These are phyloP conservation scores for Luidia sarsii DNA, from an alignment of 53 echinoderm and acorn worm species.

Conservation along the genomic window DNA sequence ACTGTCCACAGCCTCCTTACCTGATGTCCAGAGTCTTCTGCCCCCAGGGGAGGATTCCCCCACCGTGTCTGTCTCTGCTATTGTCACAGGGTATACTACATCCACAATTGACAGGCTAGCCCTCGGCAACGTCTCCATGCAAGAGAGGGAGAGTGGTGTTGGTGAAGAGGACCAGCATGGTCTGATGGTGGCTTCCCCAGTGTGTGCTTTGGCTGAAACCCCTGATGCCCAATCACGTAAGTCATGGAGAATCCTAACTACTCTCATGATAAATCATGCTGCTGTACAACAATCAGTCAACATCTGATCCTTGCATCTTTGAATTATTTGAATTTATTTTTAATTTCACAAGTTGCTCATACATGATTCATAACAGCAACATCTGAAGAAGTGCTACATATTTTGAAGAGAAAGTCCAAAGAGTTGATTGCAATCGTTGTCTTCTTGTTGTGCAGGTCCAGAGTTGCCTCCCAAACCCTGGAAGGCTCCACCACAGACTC, in stretches of 20 bases:
- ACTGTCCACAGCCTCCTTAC: conserved; percentile 65
- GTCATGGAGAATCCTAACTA: too few relatives aligned
- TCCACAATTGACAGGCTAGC: conserved; percentile 31
- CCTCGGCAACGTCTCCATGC: background rate
- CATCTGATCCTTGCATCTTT: too few relatives aligned
- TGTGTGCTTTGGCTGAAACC: conserved; percentile 46
- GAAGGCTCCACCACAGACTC: conserved; percentile 88
- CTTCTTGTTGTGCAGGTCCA: too few relatives aligned
- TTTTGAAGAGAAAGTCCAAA: too few relatives aligned
- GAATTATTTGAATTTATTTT: background rate
- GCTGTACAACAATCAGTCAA: too few relatives aligned
- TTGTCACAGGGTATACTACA: conserved; percentile 44
- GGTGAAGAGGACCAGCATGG: conserved; percentile 38
- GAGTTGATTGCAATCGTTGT: too few relatives aligned
- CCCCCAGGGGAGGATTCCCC: conserved; percentile 53
- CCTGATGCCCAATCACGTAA: conserved; percentile 39
- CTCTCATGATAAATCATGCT: background rate
- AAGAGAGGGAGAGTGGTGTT: conserved; percentile 26
- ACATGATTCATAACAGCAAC: too few relatives aligned
- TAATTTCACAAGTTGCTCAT: background rate
- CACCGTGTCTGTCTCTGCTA: conserved; percentile 29
- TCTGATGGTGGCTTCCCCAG: conserved; percentile 41
- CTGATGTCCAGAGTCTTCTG: conserved; percentile 81
- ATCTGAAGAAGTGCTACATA: too few relatives aligned
- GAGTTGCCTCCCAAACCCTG: conserved; percentile 60